phyloP scores from a whole-genome alignment of 2,888 invertebrate species.

The Tenthredo notha region DNA sequence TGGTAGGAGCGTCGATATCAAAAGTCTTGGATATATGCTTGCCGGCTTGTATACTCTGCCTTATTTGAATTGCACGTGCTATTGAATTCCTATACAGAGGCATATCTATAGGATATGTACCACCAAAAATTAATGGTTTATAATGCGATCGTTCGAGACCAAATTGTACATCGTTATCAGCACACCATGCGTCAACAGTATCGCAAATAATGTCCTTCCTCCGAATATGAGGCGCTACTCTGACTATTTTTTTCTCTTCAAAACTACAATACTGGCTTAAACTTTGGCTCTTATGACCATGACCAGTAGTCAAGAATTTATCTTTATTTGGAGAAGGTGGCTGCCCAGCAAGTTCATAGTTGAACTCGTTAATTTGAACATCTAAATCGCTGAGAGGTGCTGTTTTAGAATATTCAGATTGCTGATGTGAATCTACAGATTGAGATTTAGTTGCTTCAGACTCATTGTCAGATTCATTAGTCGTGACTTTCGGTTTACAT shows the following conservation, averaged over 20 bases:
- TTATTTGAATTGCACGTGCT: constrained; percentile 52
- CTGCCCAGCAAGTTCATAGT: not conserved
- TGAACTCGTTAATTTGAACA: constrained; percentile 29
- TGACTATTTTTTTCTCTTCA: constrained; percentile 73
- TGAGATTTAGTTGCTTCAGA: not conserved
- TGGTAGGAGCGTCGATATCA: constrained; percentile 81
- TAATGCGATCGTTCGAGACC: constrained; percentile 70
- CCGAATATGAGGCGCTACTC: constrained; percentile 75
- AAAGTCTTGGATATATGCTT: constrained; percentile 76
- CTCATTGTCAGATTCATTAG: constrained; percentile 20
- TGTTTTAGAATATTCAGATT: constrained; percentile 71
- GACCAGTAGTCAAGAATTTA: constrained; percentile 40
- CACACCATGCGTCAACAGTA: constrained; percentile 83
- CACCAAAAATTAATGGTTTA: constrained; percentile 89
- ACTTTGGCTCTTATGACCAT: constrained; percentile 63
- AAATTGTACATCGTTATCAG: constrained; percentile 61
- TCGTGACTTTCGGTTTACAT: constrained; percentile 64
- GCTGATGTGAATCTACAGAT: constrained; percentile 61
- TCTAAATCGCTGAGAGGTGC: constrained; percentile 43
- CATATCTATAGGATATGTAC: constrained; percentile 92
- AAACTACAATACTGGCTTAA: constrained; percentile 74
- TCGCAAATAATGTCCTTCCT: constrained; percentile 81
- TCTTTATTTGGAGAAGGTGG: not conserved
- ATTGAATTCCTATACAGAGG: constrained; percentile 77
- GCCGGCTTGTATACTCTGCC: constrained; percentile 56